Percentiles rank a stretch among this genome's conserved stretches.
These are phyloP conservation scores for Perizoma affinitatum DNA, from an alignment of 2,888 invertebrate genomes.

Conservation along the genomic window DNA sequence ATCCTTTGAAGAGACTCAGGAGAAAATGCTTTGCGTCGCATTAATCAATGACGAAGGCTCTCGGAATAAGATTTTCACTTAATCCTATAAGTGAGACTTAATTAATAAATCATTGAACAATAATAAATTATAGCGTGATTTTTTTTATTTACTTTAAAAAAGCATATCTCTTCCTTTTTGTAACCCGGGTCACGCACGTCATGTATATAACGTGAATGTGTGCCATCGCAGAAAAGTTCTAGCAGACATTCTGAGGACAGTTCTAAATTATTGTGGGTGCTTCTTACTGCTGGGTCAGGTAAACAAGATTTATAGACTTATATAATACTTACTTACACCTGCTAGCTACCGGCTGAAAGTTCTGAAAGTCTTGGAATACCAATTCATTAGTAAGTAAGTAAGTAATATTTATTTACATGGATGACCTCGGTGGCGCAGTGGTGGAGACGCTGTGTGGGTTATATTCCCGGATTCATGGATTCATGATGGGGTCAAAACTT, in stretches of 20 bases:
- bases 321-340: not conserved
- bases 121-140: no score
- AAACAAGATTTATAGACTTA: conserved; percentile 28
- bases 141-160: not conserved
- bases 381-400: not conserved
- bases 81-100: no score
- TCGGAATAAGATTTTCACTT: no score
- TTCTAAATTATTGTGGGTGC: conserved; percentile 23
- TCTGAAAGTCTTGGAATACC: not conserved
- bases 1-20: no score
- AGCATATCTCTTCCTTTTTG: not conserved
- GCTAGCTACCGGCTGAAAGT: conserved; percentile 9
- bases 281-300: conserved; percentile 26
- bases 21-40: no score
- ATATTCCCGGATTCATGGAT: no score
- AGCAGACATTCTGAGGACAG: conserved; percentile 17
- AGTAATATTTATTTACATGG: no score
- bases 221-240: conserved; percentile 11
- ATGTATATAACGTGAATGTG: not conserved
- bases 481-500: no score
- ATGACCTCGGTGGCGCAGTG: no score
- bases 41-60: no score
- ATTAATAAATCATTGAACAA: no score
- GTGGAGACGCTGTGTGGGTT: no score
- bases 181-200: not conserved